Evolutionary conservation across 2,888 invertebrate genomes (phyloP).

Genomic region (Nymphalis polychloros): DNA sequence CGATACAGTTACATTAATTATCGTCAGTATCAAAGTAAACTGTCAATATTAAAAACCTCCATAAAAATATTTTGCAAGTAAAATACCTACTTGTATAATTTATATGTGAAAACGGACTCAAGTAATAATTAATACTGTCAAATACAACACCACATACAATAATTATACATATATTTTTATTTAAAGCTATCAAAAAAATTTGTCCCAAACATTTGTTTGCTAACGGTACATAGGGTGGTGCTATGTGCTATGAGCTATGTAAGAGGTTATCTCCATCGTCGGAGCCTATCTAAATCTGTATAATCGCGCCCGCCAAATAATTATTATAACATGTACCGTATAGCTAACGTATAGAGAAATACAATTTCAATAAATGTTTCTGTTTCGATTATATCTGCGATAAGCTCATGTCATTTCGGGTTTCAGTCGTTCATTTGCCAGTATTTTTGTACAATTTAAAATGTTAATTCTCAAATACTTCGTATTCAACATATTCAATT

Average conservation of each 20-base stretch:
- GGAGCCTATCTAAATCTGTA: conserved; percentile 79
- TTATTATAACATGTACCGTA: conserved; percentile 70
- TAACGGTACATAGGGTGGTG: conserved; percentile 62
- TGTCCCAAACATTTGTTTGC: conserved; percentile 42
- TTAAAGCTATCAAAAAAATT: conserved; percentile 8
- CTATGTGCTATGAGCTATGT: conserved; percentile 80
- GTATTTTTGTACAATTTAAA: conserved; percentile 15
- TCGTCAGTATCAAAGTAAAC: too few species aligned
- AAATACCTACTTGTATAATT: too few species aligned
- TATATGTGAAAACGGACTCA: too few species aligned
- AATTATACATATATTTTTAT: too few species aligned
- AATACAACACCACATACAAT: too few species aligned
- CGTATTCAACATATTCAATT: neutral
- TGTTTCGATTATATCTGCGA: conserved; percentile 22
- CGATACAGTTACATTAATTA: too few species aligned
- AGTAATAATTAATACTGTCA: too few species aligned
- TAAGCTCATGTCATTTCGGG: conserved; percentile 15
- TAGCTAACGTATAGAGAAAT: conserved; percentile 26
- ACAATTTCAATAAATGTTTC: conserved; percentile 32
- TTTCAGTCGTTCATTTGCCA: conserved; percentile 11
- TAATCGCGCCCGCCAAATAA: conserved; percentile 79
- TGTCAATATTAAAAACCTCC: too few species aligned
- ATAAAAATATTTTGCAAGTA: too few species aligned
- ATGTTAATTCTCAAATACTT: neutral
- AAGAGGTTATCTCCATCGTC: conserved; percentile 78